Evolutionary conservation across 2,888 invertebrate species (phyloP), one percentile per base, ranked within the genome.

Genomic region (Drymonia ruficornis): DNA sequence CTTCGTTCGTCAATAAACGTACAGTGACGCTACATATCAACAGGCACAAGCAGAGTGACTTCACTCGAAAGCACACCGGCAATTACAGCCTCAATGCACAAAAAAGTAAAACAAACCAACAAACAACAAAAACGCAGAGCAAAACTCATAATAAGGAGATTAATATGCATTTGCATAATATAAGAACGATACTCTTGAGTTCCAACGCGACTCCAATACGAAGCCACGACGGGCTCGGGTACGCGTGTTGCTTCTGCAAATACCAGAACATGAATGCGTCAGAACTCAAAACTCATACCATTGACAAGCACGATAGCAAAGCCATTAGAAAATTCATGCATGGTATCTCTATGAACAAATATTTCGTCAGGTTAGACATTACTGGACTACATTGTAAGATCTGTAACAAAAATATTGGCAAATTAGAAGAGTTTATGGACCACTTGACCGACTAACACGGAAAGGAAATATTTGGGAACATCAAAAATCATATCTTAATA

Each of bases 191-290:
- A 18, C 53, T 87, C 2, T 53, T 61, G n/a, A 70, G 74, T 61
- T 78, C 86, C 0, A 87, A 86, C 50, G 86, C 86, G 0, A 87
- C 87, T 1, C 86, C 87, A 0, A 80, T 88, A 18, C 65, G 78
- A 28, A 69, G 69, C 40, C 74, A 70, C 50, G 72, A 70, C 0
- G 81, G 78, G 16, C 44, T 72, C 11, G 84, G 83, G 0, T 88
- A 81, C 56, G 69, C 63, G 0, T 88, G 88, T 51, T 74, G 72
- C 29, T 86, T 78, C 56, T 88, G 88, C 54, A 44, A 51, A 0
- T 59, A 75, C 0, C 67, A 76, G n/a, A 83, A 59, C 23, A 53
- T 59, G 0, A 59, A 76, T 2, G 75, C 86, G 0, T 67, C 67
- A 0, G 81, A 83, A 31, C 64, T 88, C 1, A 87, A 87, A 59